phyloP scores from a whole-genome alignment of 2,113 vertebrate genomes.

The Bubo scandiacus region DNA sequence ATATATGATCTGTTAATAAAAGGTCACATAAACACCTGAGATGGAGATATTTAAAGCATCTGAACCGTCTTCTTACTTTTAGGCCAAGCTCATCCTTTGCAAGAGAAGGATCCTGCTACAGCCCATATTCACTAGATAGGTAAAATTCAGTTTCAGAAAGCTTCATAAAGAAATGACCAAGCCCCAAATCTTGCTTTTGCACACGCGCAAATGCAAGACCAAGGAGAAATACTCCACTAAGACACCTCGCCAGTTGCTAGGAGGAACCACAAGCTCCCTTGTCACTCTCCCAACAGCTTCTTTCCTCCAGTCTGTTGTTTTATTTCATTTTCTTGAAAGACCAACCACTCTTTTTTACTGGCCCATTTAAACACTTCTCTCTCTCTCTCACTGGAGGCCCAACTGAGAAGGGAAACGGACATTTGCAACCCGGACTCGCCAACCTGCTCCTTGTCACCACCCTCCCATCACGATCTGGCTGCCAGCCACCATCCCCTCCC shows the following conservation, averaged over 20 bases:
- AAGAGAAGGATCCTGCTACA: not conserved
- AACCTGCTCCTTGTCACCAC: not conserved
- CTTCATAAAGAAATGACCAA: not conserved
- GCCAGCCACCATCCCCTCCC: not conserved
- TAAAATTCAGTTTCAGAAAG: not conserved
- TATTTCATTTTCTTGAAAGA: not conserved
- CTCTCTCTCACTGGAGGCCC: not conserved
- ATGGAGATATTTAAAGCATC: not conserved
- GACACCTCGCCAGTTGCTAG: not conserved
- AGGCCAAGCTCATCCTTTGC: not conserved
- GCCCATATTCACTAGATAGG: not conserved
- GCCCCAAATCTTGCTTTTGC: not conserved
- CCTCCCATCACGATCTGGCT: not conserved
- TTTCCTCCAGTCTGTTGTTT: not conserved
- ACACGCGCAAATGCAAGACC: not conserved
- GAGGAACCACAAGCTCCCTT: not conserved
- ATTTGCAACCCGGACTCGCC: not conserved
- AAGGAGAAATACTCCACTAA: not conserved
- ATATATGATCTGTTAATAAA: not conserved
- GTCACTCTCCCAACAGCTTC: not conserved
- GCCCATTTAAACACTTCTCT: not conserved
- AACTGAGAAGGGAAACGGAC: not conserved
- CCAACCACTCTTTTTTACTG: accelerated
- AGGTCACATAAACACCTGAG: not conserved
- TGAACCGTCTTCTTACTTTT: not conserved